Evolutionary conservation across 2,797 vertebrate species (phyloP), one percentile per base, ranked within the genome.

Genomic region (Neosalanx taihuensis): DNA sequence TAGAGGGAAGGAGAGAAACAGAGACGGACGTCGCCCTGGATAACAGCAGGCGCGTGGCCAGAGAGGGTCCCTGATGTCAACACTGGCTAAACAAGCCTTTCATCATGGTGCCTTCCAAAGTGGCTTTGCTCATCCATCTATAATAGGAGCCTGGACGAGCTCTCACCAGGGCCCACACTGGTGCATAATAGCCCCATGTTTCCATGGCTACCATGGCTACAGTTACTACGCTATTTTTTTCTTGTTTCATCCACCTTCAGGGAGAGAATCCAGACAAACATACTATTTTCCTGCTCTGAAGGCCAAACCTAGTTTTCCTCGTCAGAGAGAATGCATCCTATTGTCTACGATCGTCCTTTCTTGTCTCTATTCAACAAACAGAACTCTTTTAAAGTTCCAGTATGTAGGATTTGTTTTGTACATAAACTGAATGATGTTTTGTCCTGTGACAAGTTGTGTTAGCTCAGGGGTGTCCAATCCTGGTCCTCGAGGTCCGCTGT

Each of bases 51-150:
- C 56, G 71, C 57, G 69, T 15, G 76, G 84, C 65, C 82, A 83
- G 67, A 82, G 84, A 89, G 79, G 83, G 73, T 75, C 73, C 75
- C 77, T 81, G 77, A 90, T 86, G 87, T 90, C 83, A 86, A 1
- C 35, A 60, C 30, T 71, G 64, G 70, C 71, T 13, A 35, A 61
- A 70, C 30, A 72, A 29, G n/a, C n/a, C 69, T 76, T 61, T 72
- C 59, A 70, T 67, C 49, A 65, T 68, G 6, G 6, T 53, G 72
- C 30, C 56, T 31, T 37, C 63, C 57, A 37, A 64, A 71, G 73
- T 6, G 73, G 35, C 72, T 33, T 37, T 58, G 31, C 23, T 69
- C 33, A 59, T 73, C 31, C 30, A 13, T 72, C 72, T 23, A 4
- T 53, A 49, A 72, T 70, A 3, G 60, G 15, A 41, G 57, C 18